Evolutionary conservation across 1,140 invertebrate species (phyloP).

Genomic region (Zaprionus kolodkinae): DNA sequence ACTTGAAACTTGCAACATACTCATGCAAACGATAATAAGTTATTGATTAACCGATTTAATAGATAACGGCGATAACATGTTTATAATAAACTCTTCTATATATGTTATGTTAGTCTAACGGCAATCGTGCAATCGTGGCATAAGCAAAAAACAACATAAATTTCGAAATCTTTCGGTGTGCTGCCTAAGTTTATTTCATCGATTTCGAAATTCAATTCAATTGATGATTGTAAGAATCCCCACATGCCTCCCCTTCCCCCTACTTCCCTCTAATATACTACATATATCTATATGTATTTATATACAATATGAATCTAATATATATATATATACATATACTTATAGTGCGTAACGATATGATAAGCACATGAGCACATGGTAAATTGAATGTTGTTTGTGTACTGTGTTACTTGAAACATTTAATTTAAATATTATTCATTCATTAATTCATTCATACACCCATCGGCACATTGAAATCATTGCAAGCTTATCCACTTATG

Average conservation of each 20-base stretch:
- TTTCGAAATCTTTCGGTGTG: slow-evolving; percentile 50
- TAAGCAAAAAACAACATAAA: slow-evolving; percentile 50
- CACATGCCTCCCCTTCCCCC: neutral
- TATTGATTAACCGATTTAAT: slow-evolving; percentile 19
- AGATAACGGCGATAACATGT: slow-evolving; percentile 31
- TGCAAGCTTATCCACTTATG: slow-evolving; percentile 43
- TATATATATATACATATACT: neutral
- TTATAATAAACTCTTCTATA: slow-evolving; percentile 38
- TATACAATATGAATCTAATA: slow-evolving; percentile 22
- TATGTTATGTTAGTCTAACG: slow-evolving; percentile 61
- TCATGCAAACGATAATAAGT: slow-evolving; percentile 37
- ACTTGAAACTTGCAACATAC: slow-evolving; percentile 48
- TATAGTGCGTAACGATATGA: slow-evolving; percentile 36
- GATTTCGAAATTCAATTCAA: slow-evolving; percentile 48
- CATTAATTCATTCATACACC: slow-evolving; percentile 41
- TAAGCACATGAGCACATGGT: slow-evolving; percentile 35
- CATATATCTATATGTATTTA: slow-evolving; percentile 16
- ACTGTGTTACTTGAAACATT: slow-evolving; percentile 47
- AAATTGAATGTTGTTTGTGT: slow-evolving; percentile 54
- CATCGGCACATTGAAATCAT: slow-evolving; percentile 21
- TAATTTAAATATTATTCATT: slow-evolving; percentile 34
- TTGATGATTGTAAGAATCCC: slow-evolving; percentile 52
- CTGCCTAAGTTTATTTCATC: slow-evolving; percentile 41
- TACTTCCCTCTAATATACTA: neutral
- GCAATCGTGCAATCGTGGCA: slow-evolving; percentile 78